phyloP scores from a whole-genome alignment of 2,797 vertebrate genomes.

The Crocodylus rhombifer region DNA sequence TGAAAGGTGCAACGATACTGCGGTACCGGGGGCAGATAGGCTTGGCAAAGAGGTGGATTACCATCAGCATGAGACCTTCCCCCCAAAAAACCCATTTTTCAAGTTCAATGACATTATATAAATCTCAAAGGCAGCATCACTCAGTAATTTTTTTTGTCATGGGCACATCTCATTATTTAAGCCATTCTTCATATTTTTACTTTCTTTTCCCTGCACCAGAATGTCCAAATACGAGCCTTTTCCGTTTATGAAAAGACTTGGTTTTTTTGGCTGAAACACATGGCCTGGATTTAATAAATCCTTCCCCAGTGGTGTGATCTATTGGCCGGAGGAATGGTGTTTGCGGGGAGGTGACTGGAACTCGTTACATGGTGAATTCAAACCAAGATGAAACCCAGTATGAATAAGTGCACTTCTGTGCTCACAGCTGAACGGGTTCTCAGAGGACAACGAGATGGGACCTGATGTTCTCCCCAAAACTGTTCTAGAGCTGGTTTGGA shows the following conservation, averaged over 20 bases:
- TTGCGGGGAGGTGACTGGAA: background rate
- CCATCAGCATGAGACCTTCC: too few relatives aligned
- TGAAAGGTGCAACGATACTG: too few relatives aligned
- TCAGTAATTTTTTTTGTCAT: too few relatives aligned
- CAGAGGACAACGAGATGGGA: background rate
- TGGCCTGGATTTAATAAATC: background rate
- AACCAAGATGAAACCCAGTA: background rate
- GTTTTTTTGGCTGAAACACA: background rate
- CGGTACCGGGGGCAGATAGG: too few relatives aligned
- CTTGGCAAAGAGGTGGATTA: too few relatives aligned
- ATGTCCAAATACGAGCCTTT: background rate
- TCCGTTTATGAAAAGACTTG: background rate
- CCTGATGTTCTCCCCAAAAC: too few relatives aligned
- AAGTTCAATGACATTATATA: too few relatives aligned
- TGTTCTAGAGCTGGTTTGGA: background rate
- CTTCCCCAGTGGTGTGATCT: rapidly evolving
- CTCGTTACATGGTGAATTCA: background rate
- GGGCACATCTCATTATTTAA: too few relatives aligned
- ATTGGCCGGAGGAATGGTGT: background rate
- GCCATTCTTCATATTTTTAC: too few relatives aligned
- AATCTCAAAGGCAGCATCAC: too few relatives aligned
- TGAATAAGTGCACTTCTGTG: background rate
- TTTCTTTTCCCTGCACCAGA: rapidly evolving
- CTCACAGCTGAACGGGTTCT: background rate
- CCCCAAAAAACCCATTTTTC: too few relatives aligned